These are phyloP conservation scores for Alligator sinensis DNA, from an alignment of 2,113 vertebrate genomes.

Conservation along the genomic window DNA sequence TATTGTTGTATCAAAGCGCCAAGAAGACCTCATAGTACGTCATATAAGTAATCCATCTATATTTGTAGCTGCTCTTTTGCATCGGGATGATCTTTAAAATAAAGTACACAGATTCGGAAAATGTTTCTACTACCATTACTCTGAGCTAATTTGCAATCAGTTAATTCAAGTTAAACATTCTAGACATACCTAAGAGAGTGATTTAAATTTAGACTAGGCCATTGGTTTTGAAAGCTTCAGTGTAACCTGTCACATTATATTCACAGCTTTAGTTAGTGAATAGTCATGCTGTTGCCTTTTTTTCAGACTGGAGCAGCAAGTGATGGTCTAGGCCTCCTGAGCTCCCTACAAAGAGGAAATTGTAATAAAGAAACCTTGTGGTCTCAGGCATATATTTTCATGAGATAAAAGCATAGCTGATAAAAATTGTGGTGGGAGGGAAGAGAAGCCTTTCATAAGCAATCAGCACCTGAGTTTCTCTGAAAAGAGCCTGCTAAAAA, in stretches of 20 bases:
- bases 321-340: background rate
- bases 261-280: background rate
- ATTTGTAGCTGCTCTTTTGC: no score
- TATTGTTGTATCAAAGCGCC: no score
- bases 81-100: no score
- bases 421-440: background rate
- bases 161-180: rapidly evolving
- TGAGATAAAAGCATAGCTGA: background rate
- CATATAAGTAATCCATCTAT: no score
- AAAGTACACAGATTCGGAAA: no score
- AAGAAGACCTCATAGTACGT: no score
- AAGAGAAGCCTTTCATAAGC: background rate
- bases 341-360: no score
- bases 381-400: background rate
- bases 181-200: background rate
- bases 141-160: background rate
- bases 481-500: background rate
- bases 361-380: no score
- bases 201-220: background rate
- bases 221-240: background rate
- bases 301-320: background rate
- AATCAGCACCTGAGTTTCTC: background rate
- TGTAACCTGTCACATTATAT: background rate
- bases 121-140: background rate
- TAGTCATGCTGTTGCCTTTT: background rate